Evolutionary conservation across 2,888 invertebrate genomes (phyloP).

Genomic region (Pherbina coryleti): DNA sequence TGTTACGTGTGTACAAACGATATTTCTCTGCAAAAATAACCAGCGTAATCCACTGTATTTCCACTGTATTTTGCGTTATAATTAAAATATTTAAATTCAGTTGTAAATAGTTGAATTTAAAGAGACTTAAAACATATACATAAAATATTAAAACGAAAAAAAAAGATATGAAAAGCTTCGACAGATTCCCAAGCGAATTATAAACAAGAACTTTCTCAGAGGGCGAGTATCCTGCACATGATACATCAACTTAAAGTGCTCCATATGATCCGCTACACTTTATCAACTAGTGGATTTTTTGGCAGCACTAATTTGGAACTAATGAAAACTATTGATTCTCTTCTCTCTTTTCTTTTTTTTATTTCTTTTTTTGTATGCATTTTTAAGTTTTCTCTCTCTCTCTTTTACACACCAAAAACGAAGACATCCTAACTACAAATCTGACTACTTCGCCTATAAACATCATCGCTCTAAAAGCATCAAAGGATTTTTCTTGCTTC

Average conservation of each 20-base stretch:
- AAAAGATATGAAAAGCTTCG: slow-evolving; percentile 22
- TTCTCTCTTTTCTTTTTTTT: slow-evolving; percentile 59
- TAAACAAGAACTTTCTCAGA: slow-evolving; percentile 29
- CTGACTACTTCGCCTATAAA: slow-evolving; percentile 35
- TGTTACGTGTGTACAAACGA: slow-evolving; percentile 34
- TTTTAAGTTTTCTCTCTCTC: slow-evolving; percentile 54
- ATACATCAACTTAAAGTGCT: slow-evolving; percentile 29
- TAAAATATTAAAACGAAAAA: neutral
- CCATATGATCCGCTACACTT: slow-evolving; percentile 28
- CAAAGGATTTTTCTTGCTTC: slow-evolving; percentile 33
- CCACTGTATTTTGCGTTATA: slow-evolving; percentile 30
- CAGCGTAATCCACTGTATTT: slow-evolving; percentile 32
- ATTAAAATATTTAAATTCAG: slow-evolving; percentile 28
- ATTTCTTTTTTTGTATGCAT: slow-evolving; percentile 57
- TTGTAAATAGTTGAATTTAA: slow-evolving; percentile 25
- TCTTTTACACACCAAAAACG: slow-evolving; percentile 50
- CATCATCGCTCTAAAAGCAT: slow-evolving; percentile 31
- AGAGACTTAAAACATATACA: slow-evolving; percentile 4
- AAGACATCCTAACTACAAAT: slow-evolving; percentile 44
- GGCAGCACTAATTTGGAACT: slow-evolving; percentile 41
- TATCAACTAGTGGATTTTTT: slow-evolving; percentile 29
- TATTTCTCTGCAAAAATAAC: slow-evolving; percentile 32
- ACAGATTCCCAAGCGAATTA: slow-evolving; percentile 21
- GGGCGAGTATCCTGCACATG: slow-evolving; percentile 37
- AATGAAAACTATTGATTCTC: slow-evolving; percentile 51